Base-by-base conservation (phyloP, 2,888 invertebrate genomes). In the Acanthococcus lagerstroemiae region DNA sequence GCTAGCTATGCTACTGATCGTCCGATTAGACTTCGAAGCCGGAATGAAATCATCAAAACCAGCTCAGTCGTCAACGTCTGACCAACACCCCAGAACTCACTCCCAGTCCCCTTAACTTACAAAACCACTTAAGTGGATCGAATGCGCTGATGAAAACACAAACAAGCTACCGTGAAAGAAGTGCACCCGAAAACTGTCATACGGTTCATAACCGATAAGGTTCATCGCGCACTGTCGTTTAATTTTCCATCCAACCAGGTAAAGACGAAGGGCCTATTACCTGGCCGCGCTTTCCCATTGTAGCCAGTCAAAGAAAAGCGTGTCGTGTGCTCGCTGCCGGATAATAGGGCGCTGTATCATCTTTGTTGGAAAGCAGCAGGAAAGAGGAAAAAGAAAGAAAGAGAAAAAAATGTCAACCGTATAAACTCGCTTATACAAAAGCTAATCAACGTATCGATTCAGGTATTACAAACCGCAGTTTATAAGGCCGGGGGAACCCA, bases 381-480 rank as follows among this genome's bases (percentile, higher is more conserved):
- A 37, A 37, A 15, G n/a, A 15, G 1, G 37, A 37, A 48, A 48
- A 4, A 26, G n/a, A 19, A 58, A 56, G 15, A 37, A 56, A 44
- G 52, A 24, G 25, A 61, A 25, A 37, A 61, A 61, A 22, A 24
- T 61, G 50, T 50, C 50, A 58, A 58, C 61, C 52, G 50, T 58
- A 45, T 46, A 48, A 48, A 46, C 52, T 50, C 21, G 61, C 21
- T 30, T 9, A 15, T 9, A 61, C 61, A 61, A 61, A 61, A 61
- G 61, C 61, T 61, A 61, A 61, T 61, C 61, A 61, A 61, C 61
- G 52, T 61, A 61, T 61, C 61, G 61, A 61, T 61, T 61, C 61
- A 61, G 50, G 50, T 61, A 61, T 61, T 61, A 61, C 61, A 61
- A 61, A 61, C 61, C 61, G 61, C 61, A 58, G 50, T 21, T 37